Conservation (phyloP, 2,113 vertebrate species). For the Zosterops pallidus region DNA sequence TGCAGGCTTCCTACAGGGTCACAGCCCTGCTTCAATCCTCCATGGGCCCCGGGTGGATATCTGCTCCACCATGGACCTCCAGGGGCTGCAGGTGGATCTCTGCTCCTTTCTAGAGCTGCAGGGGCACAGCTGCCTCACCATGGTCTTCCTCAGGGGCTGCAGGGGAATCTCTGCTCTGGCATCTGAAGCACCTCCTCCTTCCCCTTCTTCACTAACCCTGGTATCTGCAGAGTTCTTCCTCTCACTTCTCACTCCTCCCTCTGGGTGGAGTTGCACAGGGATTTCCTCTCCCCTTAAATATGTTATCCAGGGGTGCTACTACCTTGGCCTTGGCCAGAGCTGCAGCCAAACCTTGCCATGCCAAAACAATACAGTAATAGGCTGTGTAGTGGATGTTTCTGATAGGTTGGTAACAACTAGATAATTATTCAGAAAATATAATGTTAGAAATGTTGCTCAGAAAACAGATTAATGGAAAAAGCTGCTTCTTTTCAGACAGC, state of each 20-base stretch:
- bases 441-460: not conserved
- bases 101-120: not conserved
- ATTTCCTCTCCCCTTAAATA: not conserved
- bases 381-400: not conserved
- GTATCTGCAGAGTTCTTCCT: not conserved
- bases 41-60: not conserved
- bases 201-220: not conserved
- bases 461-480: not conserved
- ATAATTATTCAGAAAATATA: not conserved
- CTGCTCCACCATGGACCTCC: not conserved
- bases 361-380: not conserved
- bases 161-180: not conserved
- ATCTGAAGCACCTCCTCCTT: not conserved
- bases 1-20: not conserved
- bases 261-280: not conserved
- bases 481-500: slow-evolving; percentile 80
- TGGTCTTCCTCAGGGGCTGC: not conserved
- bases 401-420: not conserved
- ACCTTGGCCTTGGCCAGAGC: not conserved
- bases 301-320: not conserved
- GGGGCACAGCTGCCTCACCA: not conserved
- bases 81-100: not conserved
- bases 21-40: not conserved
- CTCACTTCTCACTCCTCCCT: not conserved
- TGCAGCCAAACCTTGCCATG: not conserved